Evolutionary conservation across 2,113 vertebrate genomes (phyloP), one percentile per base, ranked within the genome.

Genomic region (Orthochromis malagaraziensis): DNA sequence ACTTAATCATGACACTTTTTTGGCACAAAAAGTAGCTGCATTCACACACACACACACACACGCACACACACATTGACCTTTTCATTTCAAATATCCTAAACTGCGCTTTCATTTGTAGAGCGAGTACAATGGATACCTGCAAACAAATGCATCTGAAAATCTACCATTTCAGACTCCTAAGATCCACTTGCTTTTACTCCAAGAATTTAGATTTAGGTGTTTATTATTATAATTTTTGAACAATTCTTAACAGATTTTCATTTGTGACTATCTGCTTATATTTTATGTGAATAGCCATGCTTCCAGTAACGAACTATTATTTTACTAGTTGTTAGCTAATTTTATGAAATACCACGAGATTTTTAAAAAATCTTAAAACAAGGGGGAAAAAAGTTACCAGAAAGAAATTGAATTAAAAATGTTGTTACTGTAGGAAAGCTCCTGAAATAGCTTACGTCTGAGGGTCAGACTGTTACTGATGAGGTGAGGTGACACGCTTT

Each of bases 351-450:
- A 12, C 24, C 16, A 29, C 2, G 0, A 13, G 3, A 31, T 29
- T 47, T 47, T 2, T 24, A 0, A 2, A 3, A 3, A 4, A 0
- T 1, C 2, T 47, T 29, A 19, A 75, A 77, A 49, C 24, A 5
- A 12, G 42, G 4, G 9, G 12, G 4, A 0, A 2, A 0, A 75
- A 17, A 19, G 2, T 77, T 19, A 49, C 16, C 1, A n/a, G 2
- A 47, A 77, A 29, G 29, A 77, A 77, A 51, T 13, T 49, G 3
- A 77, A 33, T 51, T 8, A 13, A n/a, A 77, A 51, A 51, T n/a
- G 4, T 51, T 31, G 26, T 33, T 49, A 3, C 17, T 77, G 73
- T n/a, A 3, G 26, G 26, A 77, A 19, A 49, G 26, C 45, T 33
- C 45, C 45, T 77, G 10, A 51, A 33, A 77, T n/a, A 51, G 10